Evolutionary conservation across 1,140 invertebrate genomes (phyloP), one percentile per base, ranked within the genome.

Genomic region (Charaxes varanes): DNA sequence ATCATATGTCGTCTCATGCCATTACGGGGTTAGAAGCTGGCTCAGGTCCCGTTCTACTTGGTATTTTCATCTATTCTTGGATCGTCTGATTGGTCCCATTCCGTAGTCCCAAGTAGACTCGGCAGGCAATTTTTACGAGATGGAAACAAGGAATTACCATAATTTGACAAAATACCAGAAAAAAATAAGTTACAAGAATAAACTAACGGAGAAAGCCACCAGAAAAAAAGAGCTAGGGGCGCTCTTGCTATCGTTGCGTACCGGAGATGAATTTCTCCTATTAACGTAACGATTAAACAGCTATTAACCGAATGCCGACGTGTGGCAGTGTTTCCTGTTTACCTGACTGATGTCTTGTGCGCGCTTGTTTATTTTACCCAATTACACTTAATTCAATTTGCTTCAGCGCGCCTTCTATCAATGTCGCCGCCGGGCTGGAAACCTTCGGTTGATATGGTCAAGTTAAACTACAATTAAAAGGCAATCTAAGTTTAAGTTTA

Each of bases 251-350:
- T 50, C 32, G 51, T 47, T 23, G 38, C 27, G 48, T 7, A 28
- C 43, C 54, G 59, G 65, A 63, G 59, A 46, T 56, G 41, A 53
- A 62, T 79, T 77, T 79, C 74, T 68, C 72, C 66, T 45, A 74
- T 79, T 79, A 79, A 63, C 52, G 55, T 62, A 59, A 65, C 63
- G 54, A 72, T 76, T 76, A 76, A 69, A 64, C 54, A 44, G 21
- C 53, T 58, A 76, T 79, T 76, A 76, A 57, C 56, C 51, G 64
- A 64, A 70, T 70, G 44, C 67, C 67, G 41, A 44, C 58, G 52
- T 26, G 55, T 32, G 34, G 22, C 44, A 24, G 28, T 28, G 35
- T 59, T 73, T 77, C 72, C 73, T 78, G 64, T 74, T 66, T 63
- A 68, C 60, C 50, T 59, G 45, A 62, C 53, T 53, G 52, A 44